phyloP scores from a whole-genome alignment of 23 tunicate species.

The Corella eumyota region DNA sequence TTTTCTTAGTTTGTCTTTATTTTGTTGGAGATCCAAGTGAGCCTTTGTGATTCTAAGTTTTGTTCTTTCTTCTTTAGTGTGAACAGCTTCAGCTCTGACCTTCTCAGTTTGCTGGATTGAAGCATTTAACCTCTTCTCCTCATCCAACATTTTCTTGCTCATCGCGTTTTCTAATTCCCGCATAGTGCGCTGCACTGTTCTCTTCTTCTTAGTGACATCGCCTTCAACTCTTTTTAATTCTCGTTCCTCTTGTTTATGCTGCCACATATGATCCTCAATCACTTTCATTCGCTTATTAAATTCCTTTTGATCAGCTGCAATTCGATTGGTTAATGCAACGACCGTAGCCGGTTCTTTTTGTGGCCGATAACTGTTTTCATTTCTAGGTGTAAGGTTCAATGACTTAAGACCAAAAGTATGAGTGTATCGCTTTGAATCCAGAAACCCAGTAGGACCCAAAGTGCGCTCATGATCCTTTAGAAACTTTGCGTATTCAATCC shows the following conservation, averaged over 20 bases:
- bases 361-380: slow-evolving; percentile 6
- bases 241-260: slow-evolving; percentile 90
- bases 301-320: slow-evolving; percentile 76
- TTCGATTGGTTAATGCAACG: slow-evolving; percentile 44
- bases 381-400: slow-evolving; percentile 18
- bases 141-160: slow-evolving; percentile 74
- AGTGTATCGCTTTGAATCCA: slow-evolving; percentile 75
- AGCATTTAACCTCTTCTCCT: slow-evolving; percentile 61
- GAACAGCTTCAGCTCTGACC: slow-evolving; percentile 48
- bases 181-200: slow-evolving; percentile 51
- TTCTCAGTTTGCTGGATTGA: slow-evolving; percentile 54
- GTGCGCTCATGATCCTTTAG: slow-evolving; percentile 75
- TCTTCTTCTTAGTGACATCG: slow-evolving; percentile 60
- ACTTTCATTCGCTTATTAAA: slow-evolving; percentile 77
- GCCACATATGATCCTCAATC: slow-evolving; percentile 98
- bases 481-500: slow-evolving; percentile 72
- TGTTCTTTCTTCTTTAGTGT: slow-evolving; percentile 59
- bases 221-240: slow-evolving; percentile 85
- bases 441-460: slow-evolving; percentile 61
- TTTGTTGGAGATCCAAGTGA: slow-evolving; percentile 74
- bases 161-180: slow-evolving; percentile 57
- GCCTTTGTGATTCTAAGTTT: slow-evolving; percentile 62
- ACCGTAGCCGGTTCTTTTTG: slow-evolving; percentile 61
- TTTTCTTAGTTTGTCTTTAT: slow-evolving; percentile 48
- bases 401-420: slow-evolving; percentile 55